These are phyloP conservation scores for Spialia ferax DNA, from an alignment of 2,888 invertebrate species.

Conservation along the genomic window DNA sequence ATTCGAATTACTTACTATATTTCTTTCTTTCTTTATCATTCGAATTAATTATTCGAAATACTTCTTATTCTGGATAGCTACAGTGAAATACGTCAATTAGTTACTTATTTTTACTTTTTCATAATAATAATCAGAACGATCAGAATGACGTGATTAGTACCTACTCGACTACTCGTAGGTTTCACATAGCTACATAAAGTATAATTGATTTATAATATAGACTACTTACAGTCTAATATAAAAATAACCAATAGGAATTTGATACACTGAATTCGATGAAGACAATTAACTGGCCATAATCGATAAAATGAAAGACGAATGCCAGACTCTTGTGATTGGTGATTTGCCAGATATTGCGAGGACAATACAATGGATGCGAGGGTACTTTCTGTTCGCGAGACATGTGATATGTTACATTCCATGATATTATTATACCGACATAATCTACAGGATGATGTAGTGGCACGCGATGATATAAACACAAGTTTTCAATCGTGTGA, in stretches of 20 bases:
- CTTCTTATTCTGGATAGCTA: too few species aligned
- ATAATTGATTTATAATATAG: too few species aligned
- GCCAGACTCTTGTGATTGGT: constrained; percentile 19
- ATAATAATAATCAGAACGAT: too few species aligned
- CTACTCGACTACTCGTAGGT: too few species aligned
- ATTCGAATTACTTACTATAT: too few species aligned
- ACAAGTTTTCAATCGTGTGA: neutral
- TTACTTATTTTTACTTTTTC: too few species aligned
- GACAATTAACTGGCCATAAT: constrained; percentile 24
- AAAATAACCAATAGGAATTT: neutral
- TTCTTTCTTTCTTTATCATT: too few species aligned
- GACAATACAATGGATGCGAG: constrained; percentile 27
- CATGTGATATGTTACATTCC: constrained; percentile 38
- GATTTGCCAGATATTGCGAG: constrained; percentile 29
- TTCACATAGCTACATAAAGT: too few species aligned
- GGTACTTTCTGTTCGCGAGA: constrained; percentile 33
- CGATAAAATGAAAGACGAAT: constrained; percentile 29
- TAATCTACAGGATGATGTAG: constrained; percentile 18
- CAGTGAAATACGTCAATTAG: too few species aligned
- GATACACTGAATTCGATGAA: neutral
- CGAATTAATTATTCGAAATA: too few species aligned
- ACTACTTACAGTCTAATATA: too few species aligned
- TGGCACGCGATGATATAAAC: neutral
- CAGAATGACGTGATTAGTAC: too few species aligned
- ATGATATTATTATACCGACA: constrained; percentile 25